Conservation (phyloP, 2,113 vertebrate species). For the Cyprinodon brontotheroides region DNA sequence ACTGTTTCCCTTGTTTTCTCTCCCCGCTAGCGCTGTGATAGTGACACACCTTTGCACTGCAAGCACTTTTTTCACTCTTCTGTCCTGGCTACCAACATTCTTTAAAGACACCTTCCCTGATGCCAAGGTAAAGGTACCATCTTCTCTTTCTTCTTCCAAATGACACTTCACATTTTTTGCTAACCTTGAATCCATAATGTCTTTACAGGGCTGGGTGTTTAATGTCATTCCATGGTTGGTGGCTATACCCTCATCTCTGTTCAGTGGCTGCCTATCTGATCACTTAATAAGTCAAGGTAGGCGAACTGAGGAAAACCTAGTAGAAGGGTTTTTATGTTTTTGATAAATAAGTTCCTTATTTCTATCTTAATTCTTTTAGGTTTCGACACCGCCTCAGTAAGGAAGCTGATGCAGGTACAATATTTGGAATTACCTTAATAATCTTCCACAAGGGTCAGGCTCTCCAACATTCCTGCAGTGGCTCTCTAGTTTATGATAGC, state of each 20-base stretch:
- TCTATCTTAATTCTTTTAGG: conserved; percentile 73
- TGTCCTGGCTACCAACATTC: conserved; percentile 97
- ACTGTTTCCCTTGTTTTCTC: conserved; percentile 31
- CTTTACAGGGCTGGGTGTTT: conserved; percentile 92
- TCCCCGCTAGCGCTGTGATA: conserved; percentile 85
- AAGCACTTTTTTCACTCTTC: conserved; percentile 92
- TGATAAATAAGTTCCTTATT: neutral
- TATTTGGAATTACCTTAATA: neutral
- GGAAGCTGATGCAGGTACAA: conserved; percentile 96
- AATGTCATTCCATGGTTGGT: conserved; percentile 96
- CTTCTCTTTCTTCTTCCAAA: neutral
- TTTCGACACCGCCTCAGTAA: conserved; percentile 87
- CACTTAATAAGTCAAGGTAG: conserved; percentile 90
- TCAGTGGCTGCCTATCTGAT: conserved; percentile 92
- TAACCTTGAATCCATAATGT: conserved; percentile 12
- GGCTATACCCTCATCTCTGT: conserved; percentile 88
- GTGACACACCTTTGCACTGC: conserved; percentile 89
- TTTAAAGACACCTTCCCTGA: conserved; percentile 92
- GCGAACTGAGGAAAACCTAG: neutral
- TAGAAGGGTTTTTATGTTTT: neutral
- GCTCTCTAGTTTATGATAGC: neutral
- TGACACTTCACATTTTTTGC: neutral
- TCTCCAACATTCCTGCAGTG: neutral
- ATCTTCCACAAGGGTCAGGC: neutral
- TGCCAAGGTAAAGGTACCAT: conserved; percentile 85